A percentile compares a stretch with the other conserved stretches of the same genome.
Conservation (phyloP, 1,140 invertebrate species). For the Eumaeus atala region DNA sequence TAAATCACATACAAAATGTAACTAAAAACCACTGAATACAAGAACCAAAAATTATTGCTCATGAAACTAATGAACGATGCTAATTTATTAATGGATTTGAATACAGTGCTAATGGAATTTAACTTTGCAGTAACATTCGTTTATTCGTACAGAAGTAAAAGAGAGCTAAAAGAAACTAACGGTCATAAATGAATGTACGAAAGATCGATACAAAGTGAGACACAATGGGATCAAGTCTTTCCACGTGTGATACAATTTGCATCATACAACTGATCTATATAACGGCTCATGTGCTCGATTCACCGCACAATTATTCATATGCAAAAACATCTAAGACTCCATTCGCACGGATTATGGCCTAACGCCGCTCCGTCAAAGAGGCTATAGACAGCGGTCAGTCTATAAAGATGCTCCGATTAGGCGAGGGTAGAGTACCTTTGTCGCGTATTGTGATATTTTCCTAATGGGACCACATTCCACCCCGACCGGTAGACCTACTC, state of each 20-base stretch:
- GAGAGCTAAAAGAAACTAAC: constrained; percentile 2
- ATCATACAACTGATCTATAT: constrained; percentile 24
- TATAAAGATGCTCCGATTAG: constrained; percentile 68
- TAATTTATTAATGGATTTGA: background rate
- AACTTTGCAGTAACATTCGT: background rate
- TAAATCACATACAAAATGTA: background rate
- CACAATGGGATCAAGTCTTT: constrained; percentile 18
- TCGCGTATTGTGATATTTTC: constrained; percentile 57
- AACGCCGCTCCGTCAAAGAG: constrained; percentile 49
- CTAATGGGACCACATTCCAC: constrained; percentile 68
- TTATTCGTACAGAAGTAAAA: no score
- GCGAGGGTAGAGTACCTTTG: constrained; percentile 47
- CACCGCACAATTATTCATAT: constrained; percentile 52
- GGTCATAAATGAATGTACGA: background rate
- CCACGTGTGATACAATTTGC: constrained; percentile 24
- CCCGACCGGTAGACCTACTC: constrained; percentile 54
- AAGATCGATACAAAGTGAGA: constrained; percentile 18
- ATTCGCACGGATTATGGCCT: constrained; percentile 65
- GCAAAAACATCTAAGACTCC: constrained; percentile 51
- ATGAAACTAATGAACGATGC: background rate
- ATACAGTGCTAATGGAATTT: background rate
- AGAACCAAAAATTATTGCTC: background rate
- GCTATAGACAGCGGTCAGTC: constrained; percentile 58
- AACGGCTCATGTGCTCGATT: constrained; percentile 30
- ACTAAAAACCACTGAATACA: background rate